Conservation (phyloP, 2,888 invertebrate species). For the Synanthedon andrenaeformis region DNA sequence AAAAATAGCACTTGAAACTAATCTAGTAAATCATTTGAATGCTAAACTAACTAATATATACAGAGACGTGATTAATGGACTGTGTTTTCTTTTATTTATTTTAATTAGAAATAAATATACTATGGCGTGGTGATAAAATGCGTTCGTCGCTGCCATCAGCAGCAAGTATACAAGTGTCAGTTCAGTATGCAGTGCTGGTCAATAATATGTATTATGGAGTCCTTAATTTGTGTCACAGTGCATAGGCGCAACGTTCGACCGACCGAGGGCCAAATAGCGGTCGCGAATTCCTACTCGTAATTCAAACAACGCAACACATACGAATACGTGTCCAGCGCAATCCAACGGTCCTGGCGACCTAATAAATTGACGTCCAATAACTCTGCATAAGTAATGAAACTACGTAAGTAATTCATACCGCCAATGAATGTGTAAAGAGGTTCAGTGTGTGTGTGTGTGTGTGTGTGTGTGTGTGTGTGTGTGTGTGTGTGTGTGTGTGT, state of each 20-base stretch:
- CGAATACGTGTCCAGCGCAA: conserved; percentile 42
- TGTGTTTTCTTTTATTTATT: too few relatives aligned
- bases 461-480: too few relatives aligned
- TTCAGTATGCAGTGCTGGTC: conserved; percentile 21
- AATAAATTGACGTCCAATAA: conserved; percentile 48
- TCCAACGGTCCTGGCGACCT: conserved; percentile 59
- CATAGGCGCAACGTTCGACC: conserved; percentile 25
- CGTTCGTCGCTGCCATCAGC: conserved; percentile 48
- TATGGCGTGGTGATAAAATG: conserved; percentile 41
- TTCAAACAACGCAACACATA: conserved; percentile 43
- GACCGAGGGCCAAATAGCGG: conserved; percentile 62
- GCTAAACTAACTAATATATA: too few relatives aligned
- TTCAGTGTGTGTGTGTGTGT: too few relatives aligned
- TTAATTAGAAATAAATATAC: conserved; percentile 51
- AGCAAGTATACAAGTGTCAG: conserved; percentile 33
- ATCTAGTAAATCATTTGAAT: too few relatives aligned
- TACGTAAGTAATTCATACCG: too few relatives aligned
- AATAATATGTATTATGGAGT: conserved; percentile 35
- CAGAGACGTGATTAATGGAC: too few relatives aligned
- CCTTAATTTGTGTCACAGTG: conserved; percentile 55
- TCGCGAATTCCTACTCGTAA: conserved; percentile 68
- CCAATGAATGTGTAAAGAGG: too few relatives aligned
- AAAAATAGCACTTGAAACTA: too few relatives aligned
- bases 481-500: too few relatives aligned
- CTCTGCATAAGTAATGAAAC: conserved; percentile 1